phyloP scores from a whole-genome alignment of 2,113 vertebrate species.

The Caloenas nicobarica region DNA sequence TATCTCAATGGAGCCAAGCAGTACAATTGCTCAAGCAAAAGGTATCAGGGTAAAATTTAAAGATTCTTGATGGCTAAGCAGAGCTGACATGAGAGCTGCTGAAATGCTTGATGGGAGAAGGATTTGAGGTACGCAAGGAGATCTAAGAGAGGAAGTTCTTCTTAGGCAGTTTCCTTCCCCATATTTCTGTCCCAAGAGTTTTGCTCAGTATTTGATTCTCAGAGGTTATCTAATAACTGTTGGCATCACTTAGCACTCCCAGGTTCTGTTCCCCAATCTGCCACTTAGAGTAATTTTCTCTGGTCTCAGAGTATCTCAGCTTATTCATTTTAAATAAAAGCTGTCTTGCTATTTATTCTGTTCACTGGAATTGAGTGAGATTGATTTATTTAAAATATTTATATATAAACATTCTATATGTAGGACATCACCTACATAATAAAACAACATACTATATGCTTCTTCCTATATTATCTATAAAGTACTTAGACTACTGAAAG shows the following conservation, averaged over 20 bases:
- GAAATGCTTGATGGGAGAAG: not conserved
- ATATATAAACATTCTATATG: not conserved
- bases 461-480: not conserved
- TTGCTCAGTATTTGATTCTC: conserved; percentile 22
- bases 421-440: not conserved
- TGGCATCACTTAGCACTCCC: not conserved
- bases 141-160: not conserved
- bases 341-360: not conserved
- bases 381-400: not conserved
- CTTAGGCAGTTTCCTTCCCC: not conserved
- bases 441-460: not conserved
- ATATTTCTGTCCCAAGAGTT: not conserved
- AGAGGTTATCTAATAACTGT: not conserved
- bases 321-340: conserved; percentile 21
- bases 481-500: not conserved
- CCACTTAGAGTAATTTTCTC: not conserved
- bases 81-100: not conserved
- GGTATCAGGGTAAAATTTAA: not conserved
- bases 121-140: not conserved
- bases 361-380: not conserved
- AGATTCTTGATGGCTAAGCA: not conserved
- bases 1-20: not conserved
- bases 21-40: not conserved
- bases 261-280: not conserved
- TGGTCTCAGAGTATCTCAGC: not conserved